Conservation (phyloP, 2,797 vertebrate genomes). For the Gymnocypris eckloni region DNA sequence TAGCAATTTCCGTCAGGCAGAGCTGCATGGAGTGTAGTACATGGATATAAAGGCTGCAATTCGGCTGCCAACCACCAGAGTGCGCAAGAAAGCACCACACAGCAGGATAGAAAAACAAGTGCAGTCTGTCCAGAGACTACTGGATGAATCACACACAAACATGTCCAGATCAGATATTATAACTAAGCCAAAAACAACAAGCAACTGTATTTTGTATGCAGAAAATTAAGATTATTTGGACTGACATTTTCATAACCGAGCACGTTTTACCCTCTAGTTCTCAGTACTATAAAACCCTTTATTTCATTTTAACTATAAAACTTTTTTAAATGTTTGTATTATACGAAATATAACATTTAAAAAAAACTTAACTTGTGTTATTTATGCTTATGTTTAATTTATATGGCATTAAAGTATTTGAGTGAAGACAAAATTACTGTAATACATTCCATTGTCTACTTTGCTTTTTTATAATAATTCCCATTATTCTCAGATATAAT, state of each 20-base stretch:
- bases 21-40: slow-evolving; percentile 60
- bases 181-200: neutral
- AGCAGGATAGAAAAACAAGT: slow-evolving; percentile 27
- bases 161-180: slow-evolving; percentile 13
- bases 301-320: neutral
- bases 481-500: neutral
- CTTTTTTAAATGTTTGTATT: neutral
- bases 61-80: slow-evolving; percentile 66
- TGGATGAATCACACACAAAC: slow-evolving; percentile 22
- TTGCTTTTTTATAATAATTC: neutral
- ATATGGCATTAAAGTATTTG: neutral
- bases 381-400: neutral
- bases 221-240: neutral
- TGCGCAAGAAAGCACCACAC: slow-evolving; percentile 63
- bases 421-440: neutral
- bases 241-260: neutral
- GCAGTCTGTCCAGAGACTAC: neutral
- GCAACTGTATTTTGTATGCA: neutral
- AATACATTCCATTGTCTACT: neutral
- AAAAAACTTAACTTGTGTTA: too few species aligned
- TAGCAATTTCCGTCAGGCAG: slow-evolving; percentile 64
- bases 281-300: neutral
- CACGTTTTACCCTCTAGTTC: too few species aligned
- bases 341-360: neutral
- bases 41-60: slow-evolving; percentile 57